phyloP scores from a whole-genome alignment of 92 coral and sea anemone genomes.

The Diadumene lineata region DNA sequence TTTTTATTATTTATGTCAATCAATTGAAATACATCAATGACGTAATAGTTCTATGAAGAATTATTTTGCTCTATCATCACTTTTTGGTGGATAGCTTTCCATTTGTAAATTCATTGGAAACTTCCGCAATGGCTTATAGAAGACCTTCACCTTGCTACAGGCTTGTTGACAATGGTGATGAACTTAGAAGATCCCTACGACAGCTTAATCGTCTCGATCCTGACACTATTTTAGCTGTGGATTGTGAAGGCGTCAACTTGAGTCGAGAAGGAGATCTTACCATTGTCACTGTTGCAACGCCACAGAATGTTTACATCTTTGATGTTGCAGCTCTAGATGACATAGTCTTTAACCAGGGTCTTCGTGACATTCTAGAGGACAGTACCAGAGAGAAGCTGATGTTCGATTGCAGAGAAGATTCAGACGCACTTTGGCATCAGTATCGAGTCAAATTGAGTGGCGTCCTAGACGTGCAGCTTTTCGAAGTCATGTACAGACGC shows the following conservation, averaged over 20 bases:
- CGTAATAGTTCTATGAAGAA: no score
- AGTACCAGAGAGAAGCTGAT: slow-evolving; percentile 60
- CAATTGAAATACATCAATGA: no score
- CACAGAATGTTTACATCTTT: background rate
- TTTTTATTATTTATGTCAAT: no score
- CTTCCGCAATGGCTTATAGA: no score
- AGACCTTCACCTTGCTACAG: background rate
- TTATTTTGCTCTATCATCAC: no score
- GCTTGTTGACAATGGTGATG: background rate
- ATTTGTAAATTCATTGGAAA: no score
- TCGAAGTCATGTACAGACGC: slow-evolving; percentile 79
- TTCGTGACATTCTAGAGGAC: slow-evolving; percentile 72
- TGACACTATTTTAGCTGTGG: background rate
- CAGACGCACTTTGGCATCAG: slow-evolving; percentile 77
- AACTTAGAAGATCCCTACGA: background rate
- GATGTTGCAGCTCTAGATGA: slow-evolving; percentile 59
- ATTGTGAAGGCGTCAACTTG: background rate
- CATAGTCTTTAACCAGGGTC: slow-evolving; percentile 56
- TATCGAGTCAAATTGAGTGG: slow-evolving; percentile 60
- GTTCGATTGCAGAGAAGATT: slow-evolving; percentile 85
- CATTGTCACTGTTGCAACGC: background rate
- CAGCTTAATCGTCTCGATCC: background rate
- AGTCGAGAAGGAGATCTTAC: background rate
- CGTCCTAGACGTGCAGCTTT: slow-evolving; percentile 77
- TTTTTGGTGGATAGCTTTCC: no score